Evolutionary conservation across 2,797 vertebrate species (phyloP), one percentile per base, ranked within the genome.

Genomic region (Craterocephalus amniculus): DNA sequence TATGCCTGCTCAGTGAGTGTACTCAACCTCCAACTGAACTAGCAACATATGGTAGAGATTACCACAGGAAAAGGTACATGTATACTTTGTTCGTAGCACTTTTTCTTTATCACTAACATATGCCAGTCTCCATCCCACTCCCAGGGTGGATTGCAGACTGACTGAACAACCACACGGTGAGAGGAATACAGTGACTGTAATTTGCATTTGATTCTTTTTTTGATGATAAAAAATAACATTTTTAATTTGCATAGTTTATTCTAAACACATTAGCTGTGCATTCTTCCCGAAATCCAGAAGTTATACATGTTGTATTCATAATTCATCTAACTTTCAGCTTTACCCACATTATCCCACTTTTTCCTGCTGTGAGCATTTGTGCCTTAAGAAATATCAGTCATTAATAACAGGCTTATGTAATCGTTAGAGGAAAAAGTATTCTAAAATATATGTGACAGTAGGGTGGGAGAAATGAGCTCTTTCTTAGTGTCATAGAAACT

Each of bases 31-130:
- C 51, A 55, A 38, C 74, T 81, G 81, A 81, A 86, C 72, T 61
- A 65, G 65, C 62, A 49, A 81, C 92, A 94, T 91, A 83, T 92
- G 93, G 92, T 77, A 83, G 81, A 81, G 75, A 92, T 94, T 93
- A 92, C 74, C 60, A 72, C 59, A 58, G 56, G 69, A 80, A 79
- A 92, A 93, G 90, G 92, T 93, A 79, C 76, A 88, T 81, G 81
- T 80, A 72, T 79, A 34, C 88, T 80, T 80, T 35, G 61, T 71
- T 80, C 81, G 67, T 87, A 85, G 79, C 84, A 80, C 83, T 72
- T 85, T 89, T 94, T 67, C 83, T 89, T 90, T 92, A 94, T 94
- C 87, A 65, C 81, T 86, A 90, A 87, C 91, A 93, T 58, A 87
- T 93, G 92, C 80, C 58, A 58, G 67, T 74, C 88, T 64, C 75